phyloP scores from a whole-genome alignment of 2,113 vertebrate species.

The Euleptes europaea region DNA sequence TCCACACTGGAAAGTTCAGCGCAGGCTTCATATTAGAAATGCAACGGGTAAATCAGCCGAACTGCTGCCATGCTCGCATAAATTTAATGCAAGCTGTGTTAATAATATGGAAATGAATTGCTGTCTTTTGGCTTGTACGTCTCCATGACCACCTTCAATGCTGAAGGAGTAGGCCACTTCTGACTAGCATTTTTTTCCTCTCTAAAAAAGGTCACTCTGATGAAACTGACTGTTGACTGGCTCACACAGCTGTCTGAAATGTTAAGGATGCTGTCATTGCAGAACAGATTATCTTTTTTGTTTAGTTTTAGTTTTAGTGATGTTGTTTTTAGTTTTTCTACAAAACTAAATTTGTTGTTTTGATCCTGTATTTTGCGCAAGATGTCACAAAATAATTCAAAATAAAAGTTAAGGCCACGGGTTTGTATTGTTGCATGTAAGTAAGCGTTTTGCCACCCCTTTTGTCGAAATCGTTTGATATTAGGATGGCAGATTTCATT shows the following conservation, averaged over 20 bases:
- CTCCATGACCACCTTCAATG: background rate
- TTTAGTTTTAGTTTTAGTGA: too few species aligned
- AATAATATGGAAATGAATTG: background rate
- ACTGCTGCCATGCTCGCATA: background rate
- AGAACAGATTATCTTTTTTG: too few species aligned
- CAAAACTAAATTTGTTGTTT: accelerated
- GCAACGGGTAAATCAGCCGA: background rate
- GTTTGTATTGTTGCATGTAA: accelerated
- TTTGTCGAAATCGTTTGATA: background rate
- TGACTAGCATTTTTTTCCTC: background rate
- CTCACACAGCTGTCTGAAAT: background rate
- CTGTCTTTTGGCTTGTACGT: background rate
- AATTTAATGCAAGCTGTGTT: background rate
- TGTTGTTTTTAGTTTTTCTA: background rate
- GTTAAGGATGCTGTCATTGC: background rate
- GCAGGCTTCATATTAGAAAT: background rate
- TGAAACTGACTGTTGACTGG: background rate
- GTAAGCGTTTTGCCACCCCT: accelerated
- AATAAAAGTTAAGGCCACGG: background rate
- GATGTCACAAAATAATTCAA: background rate
- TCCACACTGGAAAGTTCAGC: background rate
- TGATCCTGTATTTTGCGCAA: accelerated
- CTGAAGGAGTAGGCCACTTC: background rate
- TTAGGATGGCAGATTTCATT: background rate
- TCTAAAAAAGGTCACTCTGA: background rate